phyloP scores from a whole-genome alignment of 2,797 vertebrate species.

The Perodicticus potto region DNA sequence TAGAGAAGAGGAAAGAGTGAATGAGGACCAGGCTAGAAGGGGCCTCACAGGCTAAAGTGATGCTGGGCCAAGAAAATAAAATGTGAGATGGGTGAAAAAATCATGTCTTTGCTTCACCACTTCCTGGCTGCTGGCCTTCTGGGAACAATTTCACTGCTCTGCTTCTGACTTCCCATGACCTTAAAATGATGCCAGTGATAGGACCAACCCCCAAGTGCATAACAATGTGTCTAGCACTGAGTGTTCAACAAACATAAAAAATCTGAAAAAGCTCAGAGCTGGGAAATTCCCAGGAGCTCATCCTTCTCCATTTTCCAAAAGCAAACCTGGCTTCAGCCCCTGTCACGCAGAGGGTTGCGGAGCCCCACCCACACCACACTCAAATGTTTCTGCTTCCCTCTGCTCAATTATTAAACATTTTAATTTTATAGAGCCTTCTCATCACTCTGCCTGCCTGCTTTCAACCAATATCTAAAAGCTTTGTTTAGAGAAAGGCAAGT shows the following conservation, averaged over 20 bases:
- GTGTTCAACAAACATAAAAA: neutral
- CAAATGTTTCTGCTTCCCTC: neutral
- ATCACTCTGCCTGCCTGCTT: neutral
- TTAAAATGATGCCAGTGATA: neutral
- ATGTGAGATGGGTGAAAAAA: neutral
- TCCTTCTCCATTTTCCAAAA: neutral
- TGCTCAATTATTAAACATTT: neutral
- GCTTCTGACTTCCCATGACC: neutral
- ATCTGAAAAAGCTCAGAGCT: neutral
- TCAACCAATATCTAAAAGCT: neutral
- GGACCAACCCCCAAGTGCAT: neutral
- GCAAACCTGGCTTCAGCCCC: neutral
- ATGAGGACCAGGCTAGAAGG: neutral
- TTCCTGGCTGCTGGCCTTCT: neutral
- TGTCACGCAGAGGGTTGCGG: neutral
- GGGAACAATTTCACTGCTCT: neutral
- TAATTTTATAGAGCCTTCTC: neutral
- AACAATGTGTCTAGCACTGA: neutral
- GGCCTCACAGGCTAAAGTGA: neutral
- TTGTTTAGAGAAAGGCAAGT: neutral
- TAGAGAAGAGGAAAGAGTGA: neutral
- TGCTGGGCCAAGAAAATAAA: neutral
- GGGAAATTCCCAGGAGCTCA: neutral
- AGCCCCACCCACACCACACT: rapidly evolving
- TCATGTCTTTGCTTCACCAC: neutral